phyloP scores from a whole-genome alignment of 2,797 vertebrate species.

The Sebastes trivittatus region DNA sequence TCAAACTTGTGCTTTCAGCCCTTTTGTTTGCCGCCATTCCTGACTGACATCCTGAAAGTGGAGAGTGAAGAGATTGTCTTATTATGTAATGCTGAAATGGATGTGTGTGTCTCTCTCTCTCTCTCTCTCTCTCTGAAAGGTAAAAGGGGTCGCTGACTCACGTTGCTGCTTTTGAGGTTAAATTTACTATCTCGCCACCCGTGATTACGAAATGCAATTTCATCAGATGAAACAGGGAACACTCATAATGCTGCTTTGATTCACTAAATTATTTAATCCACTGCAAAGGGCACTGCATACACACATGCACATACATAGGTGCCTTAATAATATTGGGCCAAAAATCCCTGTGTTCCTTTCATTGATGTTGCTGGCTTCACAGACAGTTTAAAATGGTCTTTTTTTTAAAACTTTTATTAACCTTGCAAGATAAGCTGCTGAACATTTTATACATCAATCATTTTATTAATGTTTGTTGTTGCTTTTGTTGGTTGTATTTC shows the following conservation, averaged over 20 bases:
- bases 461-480: neutral
- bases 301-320: neutral
- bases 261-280: slow-evolving; percentile 57
- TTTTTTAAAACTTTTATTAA: neutral
- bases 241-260: slow-evolving; percentile 50
- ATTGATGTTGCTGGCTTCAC: neutral
- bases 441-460: neutral
- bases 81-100: slow-evolving; percentile 40
- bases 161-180: slow-evolving; percentile 37
- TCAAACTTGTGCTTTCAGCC: slow-evolving; percentile 30
- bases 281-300: neutral
- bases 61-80: slow-evolving; percentile 30
- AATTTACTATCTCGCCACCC: slow-evolving; percentile 47
- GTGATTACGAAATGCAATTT: slow-evolving; percentile 63
- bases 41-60: slow-evolving; percentile 27
- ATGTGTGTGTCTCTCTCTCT: neutral
- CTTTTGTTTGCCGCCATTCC: slow-evolving; percentile 30
- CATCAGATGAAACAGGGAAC: slow-evolving; percentile 49
- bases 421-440: neutral
- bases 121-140: slow-evolving; percentile 2
- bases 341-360: slow-evolving; percentile 25
- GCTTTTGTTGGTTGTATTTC: neutral
- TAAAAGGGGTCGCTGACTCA: slow-evolving; percentile 49
- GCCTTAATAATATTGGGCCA: neutral
- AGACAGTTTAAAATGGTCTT: neutral